phyloP scores from a whole-genome alignment of 1,140 invertebrate genomes.

The Paralvinella palmiformis region DNA sequence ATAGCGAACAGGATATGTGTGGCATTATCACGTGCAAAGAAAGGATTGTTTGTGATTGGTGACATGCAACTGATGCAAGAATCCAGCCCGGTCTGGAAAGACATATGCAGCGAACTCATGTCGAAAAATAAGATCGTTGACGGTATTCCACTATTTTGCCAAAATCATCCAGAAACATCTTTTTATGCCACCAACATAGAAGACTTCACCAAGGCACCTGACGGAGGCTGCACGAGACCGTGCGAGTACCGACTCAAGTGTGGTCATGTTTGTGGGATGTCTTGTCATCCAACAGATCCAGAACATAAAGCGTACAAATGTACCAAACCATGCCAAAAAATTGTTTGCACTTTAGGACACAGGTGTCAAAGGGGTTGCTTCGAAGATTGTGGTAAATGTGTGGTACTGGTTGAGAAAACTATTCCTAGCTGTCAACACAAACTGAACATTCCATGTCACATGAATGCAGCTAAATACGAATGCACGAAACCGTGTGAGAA shows the following conservation, averaged over 20 bases:
- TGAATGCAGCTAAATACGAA: constrained; percentile 5
- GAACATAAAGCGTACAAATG: constrained; percentile 22
- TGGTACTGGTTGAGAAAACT: constrained; percentile 7
- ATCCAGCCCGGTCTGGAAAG: constrained; percentile 36
- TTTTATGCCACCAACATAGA: constrained; percentile 21
- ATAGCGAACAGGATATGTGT: constrained; percentile 72
- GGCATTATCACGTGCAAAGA: constrained; percentile 69
- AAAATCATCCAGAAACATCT: constrained; percentile 24
- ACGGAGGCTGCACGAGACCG: constrained; percentile 30
- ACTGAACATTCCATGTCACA: constrained; percentile 16
- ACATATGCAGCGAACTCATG: constrained; percentile 29
- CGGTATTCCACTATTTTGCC: constrained; percentile 20
- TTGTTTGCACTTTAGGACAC: constrained; percentile 22
- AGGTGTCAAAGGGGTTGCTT: constrained; percentile 19
- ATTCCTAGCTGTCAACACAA: constrained; percentile 21
- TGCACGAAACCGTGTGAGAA: constrained; percentile 7
- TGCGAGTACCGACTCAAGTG: constrained; percentile 31
- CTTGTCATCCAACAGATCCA: constrained; percentile 22
- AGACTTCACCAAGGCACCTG: constrained; percentile 34
- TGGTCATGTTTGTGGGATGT: constrained; percentile 27
- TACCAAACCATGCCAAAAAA: constrained; percentile 24
- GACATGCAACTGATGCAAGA: constrained; percentile 58
- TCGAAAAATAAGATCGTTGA: constrained; percentile 1
- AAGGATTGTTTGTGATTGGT: constrained; percentile 61
- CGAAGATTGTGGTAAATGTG: constrained; percentile 14